Conservation (phyloP, 2,888 invertebrate genomes). For the Andrena camellia region DNA sequence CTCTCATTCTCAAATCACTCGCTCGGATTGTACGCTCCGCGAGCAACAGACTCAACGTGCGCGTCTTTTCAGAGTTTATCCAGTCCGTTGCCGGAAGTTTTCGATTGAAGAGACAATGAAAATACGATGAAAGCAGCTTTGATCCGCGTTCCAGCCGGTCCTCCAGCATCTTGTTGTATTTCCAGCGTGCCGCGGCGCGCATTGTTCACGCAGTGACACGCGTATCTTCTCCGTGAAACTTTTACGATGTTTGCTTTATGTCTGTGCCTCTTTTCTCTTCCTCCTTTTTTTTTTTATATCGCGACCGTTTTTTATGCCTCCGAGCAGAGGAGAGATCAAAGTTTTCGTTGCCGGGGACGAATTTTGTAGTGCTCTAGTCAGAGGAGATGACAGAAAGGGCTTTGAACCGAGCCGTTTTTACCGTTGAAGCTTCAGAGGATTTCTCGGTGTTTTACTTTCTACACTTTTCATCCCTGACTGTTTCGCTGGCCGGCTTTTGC, state of each 20-base stretch:
- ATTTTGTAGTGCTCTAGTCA: slow-evolving; percentile 56
- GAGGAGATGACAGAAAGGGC: slow-evolving; percentile 40
- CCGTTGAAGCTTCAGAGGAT: slow-evolving; percentile 38
- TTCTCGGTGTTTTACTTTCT: slow-evolving; percentile 40
- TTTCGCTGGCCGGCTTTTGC: slow-evolving; percentile 13
- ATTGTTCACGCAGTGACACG: slow-evolving; percentile 39
- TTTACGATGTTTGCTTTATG: slow-evolving; percentile 63
- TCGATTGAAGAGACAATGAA: slow-evolving; percentile 21
- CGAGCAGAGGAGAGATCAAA: slow-evolving; percentile 56
- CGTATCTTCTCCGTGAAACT: slow-evolving; percentile 37
- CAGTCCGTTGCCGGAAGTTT: slow-evolving; percentile 15
- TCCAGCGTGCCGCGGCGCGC: neutral
- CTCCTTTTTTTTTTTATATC: slow-evolving; percentile 60
- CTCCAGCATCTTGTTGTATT: slow-evolving; percentile 10
- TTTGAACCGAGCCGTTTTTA: slow-evolving; percentile 49
- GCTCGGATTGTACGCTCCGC: too few relatives aligned
- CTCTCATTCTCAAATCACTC: too few relatives aligned
- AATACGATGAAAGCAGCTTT: slow-evolving; percentile 1
- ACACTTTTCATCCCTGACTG: slow-evolving; percentile 42
- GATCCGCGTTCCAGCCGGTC: neutral
- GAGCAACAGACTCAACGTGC: too few relatives aligned
- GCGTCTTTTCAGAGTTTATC: neutral
- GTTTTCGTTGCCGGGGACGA: slow-evolving; percentile 57
- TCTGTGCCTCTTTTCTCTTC: slow-evolving; percentile 8
- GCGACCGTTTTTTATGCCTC: slow-evolving; percentile 55